Evolutionary conservation across 1,140 invertebrate species (phyloP), one percentile per base, ranked within the genome.

Genomic region (Brachionus koreanus): DNA sequence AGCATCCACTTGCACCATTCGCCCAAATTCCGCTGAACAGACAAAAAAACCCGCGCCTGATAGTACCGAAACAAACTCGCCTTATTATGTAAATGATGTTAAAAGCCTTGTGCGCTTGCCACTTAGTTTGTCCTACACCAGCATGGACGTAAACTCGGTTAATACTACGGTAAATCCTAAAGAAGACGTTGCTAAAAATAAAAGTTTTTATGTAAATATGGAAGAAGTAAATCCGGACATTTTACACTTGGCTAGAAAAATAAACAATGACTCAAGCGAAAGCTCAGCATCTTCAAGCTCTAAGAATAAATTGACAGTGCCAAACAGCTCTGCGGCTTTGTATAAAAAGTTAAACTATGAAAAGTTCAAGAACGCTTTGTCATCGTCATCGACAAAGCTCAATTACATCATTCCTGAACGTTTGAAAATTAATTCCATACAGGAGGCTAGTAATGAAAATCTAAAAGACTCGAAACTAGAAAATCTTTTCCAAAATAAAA

Each of bases 321-420:
- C 25, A 23, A 25, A 10, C 1, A 74, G 9, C 6, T 23, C 69
- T 13, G 19, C 16, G 12, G 19, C 9, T 46, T 25, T 74, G 16
- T 74, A 74, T 46, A 74, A 74, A 46, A 74, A 46, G 29, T 25
- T 74, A 74, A 74, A 74, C 25, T 74, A 74, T 29, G 69, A 74
- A 74, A 74, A 79, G 16, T 39, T 57, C 19, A 79, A 79, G 25
- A 43, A 35, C 23, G 49, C 49, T 23, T 35, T 79, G 12, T 42
- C 49, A 5, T 79, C 49, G 6, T 79, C 76, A 9, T 79, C 76
- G 13, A 19, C 49, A 3, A 57, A 79, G 37, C 37, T 79, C 4
- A 79, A 79, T 65, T 79, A 79, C 19, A 65, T 79, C 4, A 65
- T 79, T 39, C 76, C 76, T 23, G 76, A 79, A 23, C 69, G 69